Conservation (phyloP, 2,797 vertebrate species). For the Smutsia temminckii region DNA sequence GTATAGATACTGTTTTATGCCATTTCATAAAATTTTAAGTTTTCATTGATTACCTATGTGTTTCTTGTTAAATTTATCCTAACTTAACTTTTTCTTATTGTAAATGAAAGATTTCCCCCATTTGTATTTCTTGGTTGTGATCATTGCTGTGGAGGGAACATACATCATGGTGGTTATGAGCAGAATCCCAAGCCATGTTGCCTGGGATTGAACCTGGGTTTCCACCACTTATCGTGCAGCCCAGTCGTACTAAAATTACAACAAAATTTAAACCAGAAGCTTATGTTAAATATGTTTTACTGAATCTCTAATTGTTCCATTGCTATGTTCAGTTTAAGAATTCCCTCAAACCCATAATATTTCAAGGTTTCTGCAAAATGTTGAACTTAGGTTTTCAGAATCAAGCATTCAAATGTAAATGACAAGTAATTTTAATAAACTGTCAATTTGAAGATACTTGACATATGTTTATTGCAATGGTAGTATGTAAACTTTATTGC, state of each 20-base stretch:
- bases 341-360: constrained; percentile 22
- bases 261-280: not conserved
- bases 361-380: not conserved
- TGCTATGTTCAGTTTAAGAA: not conserved
- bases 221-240: not conserved
- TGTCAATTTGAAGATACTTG: not conserved
- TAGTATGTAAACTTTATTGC: not conserved
- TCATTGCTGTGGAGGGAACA: not conserved
- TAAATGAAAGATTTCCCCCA: not conserved
- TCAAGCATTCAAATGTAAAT: constrained; percentile 26
- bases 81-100: not conserved
- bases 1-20: not conserved
- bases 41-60: not conserved
- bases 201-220: not conserved
- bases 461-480: not conserved
- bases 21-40: not conserved
- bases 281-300: constrained; percentile 5
- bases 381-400: constrained; percentile 45
- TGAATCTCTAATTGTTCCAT: not conserved
- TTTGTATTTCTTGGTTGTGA: not conserved
- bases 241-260: not conserved
- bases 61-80: not conserved
- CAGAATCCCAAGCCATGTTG: not conserved
- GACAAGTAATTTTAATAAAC: constrained; percentile 4
- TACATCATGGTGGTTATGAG: not conserved